phyloP scores from a whole-genome alignment of 2,797 vertebrate genomes.

The Denticeps clupeoides region DNA sequence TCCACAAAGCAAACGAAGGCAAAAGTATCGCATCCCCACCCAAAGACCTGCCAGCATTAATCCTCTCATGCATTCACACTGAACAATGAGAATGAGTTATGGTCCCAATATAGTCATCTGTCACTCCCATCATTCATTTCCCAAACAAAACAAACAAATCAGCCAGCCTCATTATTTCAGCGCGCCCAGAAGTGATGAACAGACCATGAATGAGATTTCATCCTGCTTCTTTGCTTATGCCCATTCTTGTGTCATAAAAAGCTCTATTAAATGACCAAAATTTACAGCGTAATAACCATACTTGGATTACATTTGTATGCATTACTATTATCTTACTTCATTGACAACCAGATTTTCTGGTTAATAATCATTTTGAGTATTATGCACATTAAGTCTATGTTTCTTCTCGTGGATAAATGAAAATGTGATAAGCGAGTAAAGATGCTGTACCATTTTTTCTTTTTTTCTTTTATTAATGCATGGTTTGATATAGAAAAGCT shows the following conservation, averaged over 20 bases:
- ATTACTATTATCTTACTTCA: slow-evolving; percentile 18
- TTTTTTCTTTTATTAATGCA: too few species aligned
- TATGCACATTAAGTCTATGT: too few species aligned
- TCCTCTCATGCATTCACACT: slow-evolving; percentile 21
- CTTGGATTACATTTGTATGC: slow-evolving; percentile 6
- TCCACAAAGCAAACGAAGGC: slow-evolving; percentile 16
- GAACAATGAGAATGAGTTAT: slow-evolving; percentile 29
- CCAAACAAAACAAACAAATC: slow-evolving; percentile 27
- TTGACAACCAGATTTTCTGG: too few species aligned
- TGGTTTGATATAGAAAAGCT: too few species aligned
- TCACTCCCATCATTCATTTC: slow-evolving; percentile 23
- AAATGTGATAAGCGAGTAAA: too few species aligned
- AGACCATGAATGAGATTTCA: slow-evolving; percentile 25
- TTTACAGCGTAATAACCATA: slow-evolving; percentile 18
- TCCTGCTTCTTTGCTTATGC: slow-evolving; percentile 13
- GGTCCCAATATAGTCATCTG: slow-evolving; percentile 22
- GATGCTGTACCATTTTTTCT: too few species aligned
- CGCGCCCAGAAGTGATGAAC: slow-evolving; percentile 23
- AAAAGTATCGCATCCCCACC: slow-evolving; percentile 12
- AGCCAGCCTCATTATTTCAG: slow-evolving; percentile 29
- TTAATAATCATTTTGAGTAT: too few species aligned
- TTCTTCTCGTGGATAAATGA: too few species aligned
- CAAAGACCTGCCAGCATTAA: slow-evolving; percentile 15
- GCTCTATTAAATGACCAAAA: slow-evolving; percentile 18
- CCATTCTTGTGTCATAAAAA: slow-evolving; percentile 17